Percentiles rank a stretch among this genome's conserved stretches.
These are phyloP conservation scores for Sebastes flavidus DNA, from an alignment of 2,797 vertebrate species.

Conservation along the genomic window DNA sequence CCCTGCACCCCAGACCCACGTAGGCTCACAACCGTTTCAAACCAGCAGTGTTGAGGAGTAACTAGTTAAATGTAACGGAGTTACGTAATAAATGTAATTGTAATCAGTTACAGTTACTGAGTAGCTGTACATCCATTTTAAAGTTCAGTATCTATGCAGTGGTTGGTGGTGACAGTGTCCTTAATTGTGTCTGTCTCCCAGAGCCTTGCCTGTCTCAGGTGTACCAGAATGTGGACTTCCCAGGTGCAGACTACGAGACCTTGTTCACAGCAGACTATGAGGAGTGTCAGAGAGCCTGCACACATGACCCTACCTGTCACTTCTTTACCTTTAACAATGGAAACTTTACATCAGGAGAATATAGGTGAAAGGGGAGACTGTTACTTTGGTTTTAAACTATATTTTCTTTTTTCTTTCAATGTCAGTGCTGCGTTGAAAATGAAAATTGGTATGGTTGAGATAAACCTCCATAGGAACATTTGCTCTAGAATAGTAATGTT, in stretches of 20 bases:
- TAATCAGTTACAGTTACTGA: too few relatives aligned
- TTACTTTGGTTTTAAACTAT: too few relatives aligned
- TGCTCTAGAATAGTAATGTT: too few relatives aligned
- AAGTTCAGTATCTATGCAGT: too few relatives aligned
- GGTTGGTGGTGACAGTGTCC: not conserved
- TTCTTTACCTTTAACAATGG: constrained; percentile 65
- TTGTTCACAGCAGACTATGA: constrained; percentile 53
- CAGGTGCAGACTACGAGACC: constrained; percentile 33
- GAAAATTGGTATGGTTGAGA: too few relatives aligned
- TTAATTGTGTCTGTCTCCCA: not conserved
- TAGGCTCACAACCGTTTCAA: constrained; percentile 1
- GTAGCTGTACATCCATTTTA: too few relatives aligned
- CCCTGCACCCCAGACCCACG: not conserved
- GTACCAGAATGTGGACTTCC: constrained; percentile 61
- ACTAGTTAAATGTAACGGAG: too few relatives aligned
- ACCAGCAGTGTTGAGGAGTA: not conserved
- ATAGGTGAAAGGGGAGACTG: not conserved
- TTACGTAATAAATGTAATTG: too few relatives aligned
- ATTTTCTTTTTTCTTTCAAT: too few relatives aligned
- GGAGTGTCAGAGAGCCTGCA: constrained; percentile 74
- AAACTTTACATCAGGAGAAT: too few relatives aligned
- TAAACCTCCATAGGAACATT: too few relatives aligned
- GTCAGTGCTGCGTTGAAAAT: too few relatives aligned
- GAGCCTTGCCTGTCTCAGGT: constrained; percentile 36
- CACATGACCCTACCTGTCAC: constrained; percentile 62